These are phyloP conservation scores for Morus bassanus DNA, from an alignment of 2,797 vertebrate species.

Conservation along the genomic window DNA sequence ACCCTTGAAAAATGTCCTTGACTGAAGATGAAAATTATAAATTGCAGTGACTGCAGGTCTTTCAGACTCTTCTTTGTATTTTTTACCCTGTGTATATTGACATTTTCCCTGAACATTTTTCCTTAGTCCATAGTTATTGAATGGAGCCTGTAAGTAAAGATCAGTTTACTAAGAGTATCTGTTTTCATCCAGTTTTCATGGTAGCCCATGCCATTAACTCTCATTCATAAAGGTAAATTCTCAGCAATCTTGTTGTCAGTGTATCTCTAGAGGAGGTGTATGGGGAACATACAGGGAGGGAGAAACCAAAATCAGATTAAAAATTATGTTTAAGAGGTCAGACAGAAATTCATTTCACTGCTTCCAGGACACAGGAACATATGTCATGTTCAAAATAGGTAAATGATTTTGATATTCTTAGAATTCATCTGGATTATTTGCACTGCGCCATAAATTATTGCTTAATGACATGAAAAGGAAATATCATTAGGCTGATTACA, in stretches of 20 bases:
- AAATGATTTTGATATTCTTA: not conserved
- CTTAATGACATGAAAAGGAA: conserved; percentile 1
- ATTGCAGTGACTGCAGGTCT: not conserved
- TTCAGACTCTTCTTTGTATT: not conserved
- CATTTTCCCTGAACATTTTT: not conserved
- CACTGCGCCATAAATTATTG: not conserved
- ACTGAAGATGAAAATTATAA: not conserved
- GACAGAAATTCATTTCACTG: not conserved
- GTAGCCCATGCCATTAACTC: not conserved
- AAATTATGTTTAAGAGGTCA: not conserved
- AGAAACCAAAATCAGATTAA: not conserved
- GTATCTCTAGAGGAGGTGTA: not conserved
- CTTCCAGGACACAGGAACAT: not conserved
- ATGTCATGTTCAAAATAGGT: not conserved
- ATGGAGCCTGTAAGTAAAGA: not conserved
- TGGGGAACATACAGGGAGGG: not conserved
- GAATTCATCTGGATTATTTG: not conserved
- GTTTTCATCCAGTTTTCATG: not conserved
- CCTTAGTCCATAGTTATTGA: not conserved
- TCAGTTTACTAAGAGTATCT: not conserved
- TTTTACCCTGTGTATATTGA: not conserved
- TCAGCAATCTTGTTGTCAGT: not conserved
- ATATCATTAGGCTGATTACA: not conserved
- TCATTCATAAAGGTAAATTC: not conserved
- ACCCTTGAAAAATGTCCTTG: not conserved